Conservation (phyloP, 2,113 vertebrate species). For the Sisor rabdophorus region DNA sequence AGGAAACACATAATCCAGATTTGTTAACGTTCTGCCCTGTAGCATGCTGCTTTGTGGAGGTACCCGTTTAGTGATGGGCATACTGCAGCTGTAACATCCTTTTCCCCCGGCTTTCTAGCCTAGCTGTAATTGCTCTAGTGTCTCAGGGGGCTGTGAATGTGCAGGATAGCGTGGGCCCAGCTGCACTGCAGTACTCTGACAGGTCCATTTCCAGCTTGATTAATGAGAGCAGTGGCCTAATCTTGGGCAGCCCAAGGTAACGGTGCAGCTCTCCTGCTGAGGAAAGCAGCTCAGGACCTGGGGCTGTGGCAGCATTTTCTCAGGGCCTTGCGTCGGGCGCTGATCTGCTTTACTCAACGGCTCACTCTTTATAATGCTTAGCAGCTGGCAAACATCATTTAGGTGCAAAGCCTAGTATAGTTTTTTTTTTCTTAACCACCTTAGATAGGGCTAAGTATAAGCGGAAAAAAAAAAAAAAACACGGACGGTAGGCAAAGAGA, state of each 20-base stretch:
- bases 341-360: background rate
- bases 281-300: conserved; percentile 7
- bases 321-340: background rate
- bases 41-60: background rate
- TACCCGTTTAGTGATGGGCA: conserved; percentile 1
- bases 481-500: conserved; percentile 11
- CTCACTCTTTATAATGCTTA: background rate
- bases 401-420: background rate
- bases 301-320: conserved; percentile 5
- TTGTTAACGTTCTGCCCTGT: background rate
- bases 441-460: background rate
- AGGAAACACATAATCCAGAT: background rate
- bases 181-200: conserved; percentile 45
- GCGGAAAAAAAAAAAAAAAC: background rate
- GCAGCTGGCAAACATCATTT: background rate
- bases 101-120: conserved; percentile 4
- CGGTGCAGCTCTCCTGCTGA: conserved; percentile 33
- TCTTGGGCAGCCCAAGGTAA: conserved; percentile 44
- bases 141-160: conserved; percentile 39
- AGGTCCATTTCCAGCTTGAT: conserved; percentile 53
- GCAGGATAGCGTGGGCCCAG: conserved; percentile 27
- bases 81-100: conserved; percentile 14
- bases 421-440: background rate
- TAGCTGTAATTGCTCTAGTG: conserved; percentile 50
- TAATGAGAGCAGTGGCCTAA: conserved; percentile 47